These are phyloP conservation scores for Penaeus chinensis DNA, from an alignment of 1,140 invertebrate species.

Conservation along the genomic window DNA sequence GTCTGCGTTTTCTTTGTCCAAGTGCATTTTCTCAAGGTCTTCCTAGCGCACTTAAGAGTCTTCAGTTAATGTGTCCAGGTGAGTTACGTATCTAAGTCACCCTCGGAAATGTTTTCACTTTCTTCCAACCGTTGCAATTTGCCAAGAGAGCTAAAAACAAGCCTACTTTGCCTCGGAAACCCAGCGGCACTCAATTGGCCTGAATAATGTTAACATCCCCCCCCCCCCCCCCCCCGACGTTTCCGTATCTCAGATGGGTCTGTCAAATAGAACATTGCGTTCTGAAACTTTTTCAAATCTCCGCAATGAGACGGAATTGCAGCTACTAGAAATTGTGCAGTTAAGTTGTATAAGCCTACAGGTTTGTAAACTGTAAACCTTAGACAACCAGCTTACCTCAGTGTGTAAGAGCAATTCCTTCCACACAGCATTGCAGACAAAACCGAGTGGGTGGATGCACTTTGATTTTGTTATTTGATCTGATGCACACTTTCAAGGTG, in stretches of 20 bases:
- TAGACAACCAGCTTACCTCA: background rate
- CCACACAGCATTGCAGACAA: background rate
- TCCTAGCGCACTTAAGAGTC: background rate
- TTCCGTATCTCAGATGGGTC: background rate
- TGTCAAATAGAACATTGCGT: background rate
- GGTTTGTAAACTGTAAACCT: background rate
- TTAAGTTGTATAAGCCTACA: background rate
- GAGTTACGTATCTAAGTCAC: background rate
- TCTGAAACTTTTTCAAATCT: background rate
- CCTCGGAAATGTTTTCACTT: background rate
- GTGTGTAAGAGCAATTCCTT: background rate
- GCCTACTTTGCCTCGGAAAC: constrained; percentile 10
- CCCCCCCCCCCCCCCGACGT: background rate
- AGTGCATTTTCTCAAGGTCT: background rate
- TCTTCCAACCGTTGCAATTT: background rate
- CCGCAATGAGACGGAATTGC: background rate
- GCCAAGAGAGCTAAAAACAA: background rate
- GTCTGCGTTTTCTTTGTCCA: background rate
- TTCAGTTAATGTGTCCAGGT: background rate
- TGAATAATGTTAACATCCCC: background rate
- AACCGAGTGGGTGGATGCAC: background rate
- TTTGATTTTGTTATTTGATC: background rate
- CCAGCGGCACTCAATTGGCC: background rate
- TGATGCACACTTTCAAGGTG: constrained; percentile 4
- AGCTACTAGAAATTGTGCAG: background rate